Percentiles rank a stretch among this genome's conserved stretches.
Evolutionary conservation across 2,888 invertebrate genomes (phyloP).

Genomic region (Harpalus rubripes): DNA sequence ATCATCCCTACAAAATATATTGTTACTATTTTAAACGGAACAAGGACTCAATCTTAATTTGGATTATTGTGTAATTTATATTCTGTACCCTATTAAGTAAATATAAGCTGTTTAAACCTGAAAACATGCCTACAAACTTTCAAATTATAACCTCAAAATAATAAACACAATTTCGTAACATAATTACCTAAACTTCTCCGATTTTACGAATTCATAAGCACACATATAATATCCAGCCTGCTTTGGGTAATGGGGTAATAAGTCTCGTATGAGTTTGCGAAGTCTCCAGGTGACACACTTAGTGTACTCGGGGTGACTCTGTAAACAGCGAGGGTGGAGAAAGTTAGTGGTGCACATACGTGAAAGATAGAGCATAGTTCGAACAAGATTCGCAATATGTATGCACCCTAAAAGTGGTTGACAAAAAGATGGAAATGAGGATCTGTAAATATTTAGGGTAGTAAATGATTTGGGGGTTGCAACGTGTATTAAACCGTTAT

Average conservation of each 20-base stretch:
- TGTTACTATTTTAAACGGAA: no score
- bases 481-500: background rate
- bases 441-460: conserved; percentile 2
- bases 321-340: background rate
- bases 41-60: background rate
- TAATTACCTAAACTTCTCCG: conserved; percentile 17
- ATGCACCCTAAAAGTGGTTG: conserved; percentile 42
- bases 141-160: background rate
- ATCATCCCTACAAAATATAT: no score
- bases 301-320: background rate
- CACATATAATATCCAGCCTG: conserved; percentile 46
- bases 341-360: background rate
- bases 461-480: conserved; percentile 9
- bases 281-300: conserved; percentile 6
- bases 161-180: background rate
- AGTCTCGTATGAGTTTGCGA: conserved; percentile 3
- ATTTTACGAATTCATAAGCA: conserved; percentile 25
- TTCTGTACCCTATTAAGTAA: background rate
- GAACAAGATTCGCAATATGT: conserved; percentile 57
- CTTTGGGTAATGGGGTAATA: conserved; percentile 41
- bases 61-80: no score
- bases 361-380: background rate
- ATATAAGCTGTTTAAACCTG: conserved; percentile 16
- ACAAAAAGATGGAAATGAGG: conserved; percentile 3
- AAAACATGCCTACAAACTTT: background rate